Base-by-base conservation (phyloP, 2,888 invertebrate species). In the Ormyrus thymus region DNA sequence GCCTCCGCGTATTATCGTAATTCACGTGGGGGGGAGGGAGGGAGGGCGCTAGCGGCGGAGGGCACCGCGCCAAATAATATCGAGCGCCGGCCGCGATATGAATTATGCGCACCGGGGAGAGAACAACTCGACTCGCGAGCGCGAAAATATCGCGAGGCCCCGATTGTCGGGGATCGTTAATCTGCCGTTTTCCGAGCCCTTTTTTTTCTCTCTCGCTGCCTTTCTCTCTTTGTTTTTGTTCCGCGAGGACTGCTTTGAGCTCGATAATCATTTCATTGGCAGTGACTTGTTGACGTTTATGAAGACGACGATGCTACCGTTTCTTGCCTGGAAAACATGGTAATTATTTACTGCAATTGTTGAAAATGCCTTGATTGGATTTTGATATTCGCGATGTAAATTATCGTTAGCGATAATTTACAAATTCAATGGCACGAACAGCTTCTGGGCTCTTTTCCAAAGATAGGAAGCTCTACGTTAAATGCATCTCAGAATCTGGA, bases 21-120 rank as follows among this genome's bases (percentile, higher is more conserved):
- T 81, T 82, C 80, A 81, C 81, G 78, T 78, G 68, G 53, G 65
- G 43, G 51, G 48, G 5, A n/a, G 9, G 15, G 43, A 8, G 10
- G 29, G 50, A 3, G 29, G 4, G n/a, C 29, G 29, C 29, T 29
- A 29, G 29, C 4, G 4, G 29, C 0, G 56, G 56, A 56, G 75
- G 80, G 78, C 74, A 77, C 62, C 59, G 79, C 53, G 81, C 81
- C 78, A 83, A 83, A 83, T 80, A 81, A 81, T 81, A 76, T 82
- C 80, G 77, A 81, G 70, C 79, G 50, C 75, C 29, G 29, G 29
- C 29, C 29, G n/a, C 59, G 75, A 45, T 62, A 76, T 81, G 79
- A 79, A 72, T 79, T 76, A 79, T 66, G 70, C 70, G 65, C 75
- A 15, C 56, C 74, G 70, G 72, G 77, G 72, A 29, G 29, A 29